phyloP scores from a whole-genome alignment of 2,113 vertebrate species.

The Chionis minor region DNA sequence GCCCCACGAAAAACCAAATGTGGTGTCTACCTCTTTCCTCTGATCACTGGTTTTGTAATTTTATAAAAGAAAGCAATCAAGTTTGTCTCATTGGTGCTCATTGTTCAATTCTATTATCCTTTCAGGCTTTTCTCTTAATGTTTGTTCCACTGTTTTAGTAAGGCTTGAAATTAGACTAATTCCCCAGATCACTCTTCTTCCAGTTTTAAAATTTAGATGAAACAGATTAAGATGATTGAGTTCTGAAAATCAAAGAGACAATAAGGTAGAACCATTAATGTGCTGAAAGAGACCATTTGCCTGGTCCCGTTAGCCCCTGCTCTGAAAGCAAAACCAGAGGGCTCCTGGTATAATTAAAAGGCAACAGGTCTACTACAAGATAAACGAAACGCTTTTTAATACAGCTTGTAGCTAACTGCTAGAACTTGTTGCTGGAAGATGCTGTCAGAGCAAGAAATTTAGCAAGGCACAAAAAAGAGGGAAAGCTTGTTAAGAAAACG shows the following conservation, averaged over 20 bases:
- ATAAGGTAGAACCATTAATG: not conserved
- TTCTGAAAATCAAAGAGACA: slow-evolving; percentile 45
- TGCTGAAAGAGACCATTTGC: not conserved
- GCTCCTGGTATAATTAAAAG: not conserved
- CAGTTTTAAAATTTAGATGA: slow-evolving; percentile 39
- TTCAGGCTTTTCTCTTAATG: slow-evolving; percentile 41
- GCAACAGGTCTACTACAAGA: not conserved
- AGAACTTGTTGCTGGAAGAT: not conserved
- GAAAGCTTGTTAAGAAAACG: not conserved
- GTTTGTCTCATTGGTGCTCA: slow-evolving; percentile 31
- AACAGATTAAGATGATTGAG: slow-evolving; percentile 45
- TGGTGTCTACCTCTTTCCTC: not conserved
- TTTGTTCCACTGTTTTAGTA: slow-evolving; percentile 51
- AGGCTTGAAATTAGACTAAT: slow-evolving; percentile 59
- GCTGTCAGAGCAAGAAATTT: not conserved
- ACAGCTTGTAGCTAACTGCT: not conserved
- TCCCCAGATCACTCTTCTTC: slow-evolving; percentile 40
- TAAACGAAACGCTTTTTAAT: not conserved
- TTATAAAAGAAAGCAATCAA: slow-evolving; percentile 46
- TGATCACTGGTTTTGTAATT: slow-evolving; percentile 42
- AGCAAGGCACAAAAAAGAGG: not conserved
- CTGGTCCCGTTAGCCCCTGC: not conserved
- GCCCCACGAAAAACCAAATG: not conserved
- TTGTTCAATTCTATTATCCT: slow-evolving; percentile 49
- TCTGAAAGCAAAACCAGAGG: not conserved